Evolutionary conservation across 2,113 vertebrate genomes (phyloP).

Genomic region (Hipposideros armiger): DNA sequence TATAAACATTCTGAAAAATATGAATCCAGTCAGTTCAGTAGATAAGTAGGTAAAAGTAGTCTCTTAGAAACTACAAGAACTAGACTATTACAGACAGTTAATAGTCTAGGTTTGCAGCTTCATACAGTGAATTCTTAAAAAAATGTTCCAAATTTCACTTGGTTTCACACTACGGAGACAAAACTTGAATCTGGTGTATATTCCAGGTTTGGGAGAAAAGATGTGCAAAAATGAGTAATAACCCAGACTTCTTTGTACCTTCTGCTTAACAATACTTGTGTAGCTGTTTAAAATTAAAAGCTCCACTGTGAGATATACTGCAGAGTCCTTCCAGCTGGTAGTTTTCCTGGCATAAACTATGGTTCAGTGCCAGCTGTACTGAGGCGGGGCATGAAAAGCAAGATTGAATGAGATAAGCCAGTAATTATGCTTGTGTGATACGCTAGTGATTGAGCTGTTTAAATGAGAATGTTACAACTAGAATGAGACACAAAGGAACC

Average conservation of each 20-base stretch:
- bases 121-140: not conserved
- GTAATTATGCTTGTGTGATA: conserved; percentile 53
- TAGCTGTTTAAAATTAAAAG: conserved; percentile 59
- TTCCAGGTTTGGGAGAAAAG: not conserved
- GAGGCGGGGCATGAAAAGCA: conserved; percentile 45
- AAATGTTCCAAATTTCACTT: conserved; percentile 28
- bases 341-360: conserved; percentile 59
- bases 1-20: conserved; percentile 39
- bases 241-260: not conserved
- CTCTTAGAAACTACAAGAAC: not conserved
- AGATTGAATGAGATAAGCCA: conserved; percentile 16
- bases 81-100: not conserved
- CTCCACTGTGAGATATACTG: not conserved
- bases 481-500: not conserved
- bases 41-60: not conserved
- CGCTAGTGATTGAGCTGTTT: not conserved
- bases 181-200: not conserved
- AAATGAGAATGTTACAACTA: conserved; percentile 48
- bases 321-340: not conserved
- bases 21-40: not conserved
- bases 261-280: conserved; percentile 45
- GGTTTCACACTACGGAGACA: not conserved
- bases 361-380: conserved; percentile 38
- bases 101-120: conserved; percentile 27
- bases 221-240: conserved; percentile 47